Conservation (phyloP, 2,113 vertebrate species). For the Lophochroa leadbeateri region DNA sequence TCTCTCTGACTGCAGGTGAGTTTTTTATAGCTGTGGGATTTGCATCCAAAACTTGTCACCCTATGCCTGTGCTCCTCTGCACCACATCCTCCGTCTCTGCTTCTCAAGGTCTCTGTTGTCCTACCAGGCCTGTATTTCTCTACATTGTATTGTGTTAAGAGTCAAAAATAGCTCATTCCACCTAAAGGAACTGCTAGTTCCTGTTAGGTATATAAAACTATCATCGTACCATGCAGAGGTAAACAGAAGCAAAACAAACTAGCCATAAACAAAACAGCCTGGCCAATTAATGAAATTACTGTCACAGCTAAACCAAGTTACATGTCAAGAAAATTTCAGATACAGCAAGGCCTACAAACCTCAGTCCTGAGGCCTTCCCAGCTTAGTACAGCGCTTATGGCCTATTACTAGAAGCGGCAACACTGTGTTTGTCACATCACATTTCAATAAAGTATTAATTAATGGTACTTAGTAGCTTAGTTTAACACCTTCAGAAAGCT, state of each 20-base stretch:
- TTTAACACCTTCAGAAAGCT: background rate
- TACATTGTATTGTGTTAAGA: background rate
- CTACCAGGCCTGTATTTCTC: background rate
- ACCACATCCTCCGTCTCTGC: fast-evolving
- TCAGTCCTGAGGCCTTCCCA: background rate
- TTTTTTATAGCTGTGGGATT: background rate
- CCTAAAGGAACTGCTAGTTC: background rate
- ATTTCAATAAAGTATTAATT: background rate
- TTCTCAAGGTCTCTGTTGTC: background rate
- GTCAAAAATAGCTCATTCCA: background rate
- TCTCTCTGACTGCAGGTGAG: background rate
- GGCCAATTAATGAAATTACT: background rate
- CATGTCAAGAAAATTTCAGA: background rate
- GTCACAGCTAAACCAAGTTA: background rate
- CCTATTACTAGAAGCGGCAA: background rate
- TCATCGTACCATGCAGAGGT: background rate
- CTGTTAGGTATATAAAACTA: background rate
- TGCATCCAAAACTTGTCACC: background rate
- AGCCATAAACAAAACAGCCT: background rate
- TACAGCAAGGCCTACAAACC: background rate
- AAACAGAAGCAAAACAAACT: background rate
- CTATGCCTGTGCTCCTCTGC: background rate
- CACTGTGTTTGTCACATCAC: background rate
- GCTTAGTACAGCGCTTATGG: fast-evolving
- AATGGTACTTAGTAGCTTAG: background rate